Evolutionary conservation across 2,888 invertebrate genomes (phyloP), one percentile per base, ranked within the genome.

Genomic region (Meliscaeva auricollis): DNA sequence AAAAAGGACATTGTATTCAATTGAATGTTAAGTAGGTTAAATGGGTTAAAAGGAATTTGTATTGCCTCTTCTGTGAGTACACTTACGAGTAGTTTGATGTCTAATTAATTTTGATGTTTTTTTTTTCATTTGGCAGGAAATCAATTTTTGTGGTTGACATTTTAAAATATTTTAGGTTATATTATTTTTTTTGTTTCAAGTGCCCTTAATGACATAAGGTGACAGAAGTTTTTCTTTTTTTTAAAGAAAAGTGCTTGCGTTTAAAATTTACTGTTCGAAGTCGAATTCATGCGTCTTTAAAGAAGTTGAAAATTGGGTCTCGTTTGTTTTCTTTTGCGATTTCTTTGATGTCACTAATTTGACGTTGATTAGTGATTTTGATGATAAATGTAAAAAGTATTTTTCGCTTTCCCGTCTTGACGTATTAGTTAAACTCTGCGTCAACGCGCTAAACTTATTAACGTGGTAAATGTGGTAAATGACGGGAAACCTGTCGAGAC

Each of bases 61-160:
- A 3, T 20, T 26, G 15, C 9, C n/a, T n/a, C n/a, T n/a, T n/a
- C n/a, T n/a, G 26, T 48, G 15, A 66, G 70, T 74, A 46, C 38
- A 41, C 44, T 17, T 20, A 38, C 13, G n/a, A n/a, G 15, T 8
- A 60, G 13, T 38, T 60, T 60, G 41, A 60, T 22, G 38, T 62
- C 26, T 60, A 44, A 41, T 62, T 62, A 30, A 13, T 17, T 56
- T 0, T 30, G 15, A 3, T 54, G 62, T 11, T 52, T 66, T 48
- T 20, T 35, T 46, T 54, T 17, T 41, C 8, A 3, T 1, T 30
- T 56, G 26, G 48, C 11, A 56, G 54, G 8, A 69, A 52, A 60
- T 64, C 20, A 66, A 72, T 44, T 69, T 38, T 78, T 64, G 78
- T 70, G 79, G 83, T 84, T 84, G 74, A 79, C 74, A 75, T 78